phyloP scores from a whole-genome alignment of 2,113 vertebrate genomes.

The Nesoenas mayeri region DNA sequence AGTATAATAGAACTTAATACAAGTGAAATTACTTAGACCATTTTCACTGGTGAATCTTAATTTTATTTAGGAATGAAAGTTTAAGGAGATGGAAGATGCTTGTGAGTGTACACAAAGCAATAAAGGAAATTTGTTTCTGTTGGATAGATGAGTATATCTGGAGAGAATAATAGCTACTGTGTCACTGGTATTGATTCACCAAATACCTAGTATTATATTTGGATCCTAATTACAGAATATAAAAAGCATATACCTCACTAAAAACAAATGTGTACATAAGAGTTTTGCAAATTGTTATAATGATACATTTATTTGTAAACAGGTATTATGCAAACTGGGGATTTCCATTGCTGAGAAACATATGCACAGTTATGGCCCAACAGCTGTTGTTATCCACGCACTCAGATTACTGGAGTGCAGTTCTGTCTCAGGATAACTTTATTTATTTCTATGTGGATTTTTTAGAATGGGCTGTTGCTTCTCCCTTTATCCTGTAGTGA shows the following conservation, averaged over 20 bases:
- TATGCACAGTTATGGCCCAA: neutral
- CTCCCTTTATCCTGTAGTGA: neutral
- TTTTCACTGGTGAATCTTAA: neutral
- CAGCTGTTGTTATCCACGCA: neutral
- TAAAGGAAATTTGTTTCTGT: neutral
- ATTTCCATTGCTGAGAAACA: neutral
- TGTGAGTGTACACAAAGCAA: neutral
- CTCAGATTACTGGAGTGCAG: neutral
- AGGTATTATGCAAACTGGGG: neutral
- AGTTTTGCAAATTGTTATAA: neutral
- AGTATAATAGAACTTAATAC: neutral
- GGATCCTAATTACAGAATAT: neutral
- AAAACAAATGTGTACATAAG: neutral
- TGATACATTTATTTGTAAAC: neutral
- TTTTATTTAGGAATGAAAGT: neutral
- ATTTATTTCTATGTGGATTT: neutral
- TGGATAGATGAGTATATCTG: neutral
- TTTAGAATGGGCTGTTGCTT: neutral
- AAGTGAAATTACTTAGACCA: neutral
- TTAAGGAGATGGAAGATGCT: neutral
- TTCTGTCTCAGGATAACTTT: neutral
- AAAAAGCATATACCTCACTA: neutral
- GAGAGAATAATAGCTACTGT: neutral
- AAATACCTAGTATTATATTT: neutral
- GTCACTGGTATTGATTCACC: neutral